A percentile compares a stretch with the other conserved stretches of the same genome.
Conservation (phyloP, 2,888 invertebrate genomes). For the Unio delphinus region DNA sequence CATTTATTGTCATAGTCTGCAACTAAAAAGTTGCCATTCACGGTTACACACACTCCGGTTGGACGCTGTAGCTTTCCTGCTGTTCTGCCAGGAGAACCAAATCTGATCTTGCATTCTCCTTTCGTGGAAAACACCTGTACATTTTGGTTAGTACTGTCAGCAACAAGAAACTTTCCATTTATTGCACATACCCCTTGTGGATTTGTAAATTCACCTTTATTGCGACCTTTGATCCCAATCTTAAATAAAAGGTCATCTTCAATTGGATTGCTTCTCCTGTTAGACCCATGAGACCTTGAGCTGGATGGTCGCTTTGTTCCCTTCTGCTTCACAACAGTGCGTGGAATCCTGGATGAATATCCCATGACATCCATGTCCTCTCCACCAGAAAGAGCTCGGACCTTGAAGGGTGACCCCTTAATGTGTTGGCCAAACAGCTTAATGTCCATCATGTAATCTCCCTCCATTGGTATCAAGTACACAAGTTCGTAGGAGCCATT, state of each 20-base stretch:
- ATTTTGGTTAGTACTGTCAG: conserved; percentile 74
- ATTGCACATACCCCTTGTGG: conserved; percentile 74
- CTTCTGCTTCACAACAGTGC: conserved; percentile 69
- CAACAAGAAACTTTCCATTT: conserved; percentile 71
- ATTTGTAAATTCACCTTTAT: conserved; percentile 74
- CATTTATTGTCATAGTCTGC: conserved; percentile 76
- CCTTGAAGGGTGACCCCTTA: conserved; percentile 72
- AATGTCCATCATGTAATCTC: conserved; percentile 69
- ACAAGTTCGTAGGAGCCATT: conserved; percentile 71
- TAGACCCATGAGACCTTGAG: conserved; percentile 70
- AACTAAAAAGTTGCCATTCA: conserved; percentile 73
- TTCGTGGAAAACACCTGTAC: conserved; percentile 69
- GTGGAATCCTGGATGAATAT: conserved; percentile 64
- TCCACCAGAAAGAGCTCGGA: conserved; percentile 61
- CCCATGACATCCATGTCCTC: conserved; percentile 59
- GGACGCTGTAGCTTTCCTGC: conserved; percentile 74
- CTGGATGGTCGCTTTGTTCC: conserved; percentile 71
- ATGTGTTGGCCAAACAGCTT: conserved; percentile 71
- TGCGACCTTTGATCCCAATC: conserved; percentile 73
- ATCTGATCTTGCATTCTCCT: conserved; percentile 72
- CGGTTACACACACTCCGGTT: conserved; percentile 73
- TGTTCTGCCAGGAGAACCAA: conserved; percentile 71
- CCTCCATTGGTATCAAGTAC: conserved; percentile 70
- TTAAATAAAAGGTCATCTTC: conserved; percentile 74
- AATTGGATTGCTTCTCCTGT: conserved; percentile 68